Evolutionary conservation across 2,797 vertebrate species (phyloP), one percentile per base, ranked within the genome.

Genomic region (Crenuchus spilurus): DNA sequence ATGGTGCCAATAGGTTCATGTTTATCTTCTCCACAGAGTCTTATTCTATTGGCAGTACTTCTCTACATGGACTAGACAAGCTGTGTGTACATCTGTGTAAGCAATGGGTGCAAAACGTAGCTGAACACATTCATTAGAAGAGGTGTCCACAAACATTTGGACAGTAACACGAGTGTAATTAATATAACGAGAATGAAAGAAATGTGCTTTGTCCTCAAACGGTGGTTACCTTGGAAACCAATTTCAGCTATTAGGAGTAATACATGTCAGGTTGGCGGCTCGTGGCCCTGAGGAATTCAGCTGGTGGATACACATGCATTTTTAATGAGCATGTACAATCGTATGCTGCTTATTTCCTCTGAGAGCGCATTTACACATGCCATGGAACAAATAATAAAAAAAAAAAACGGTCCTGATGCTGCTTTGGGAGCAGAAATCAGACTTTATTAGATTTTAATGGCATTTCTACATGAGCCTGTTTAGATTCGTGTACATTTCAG

Each of bases 181-280:
- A 60, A 22, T 48, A 52, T 28, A 37, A 70, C 41, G 42, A 16
- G 2, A 55, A 70, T 74, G 20, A 33, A 44, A 48, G 24, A 88
- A 90, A 91, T 88, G 87, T 79, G 88, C 85, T 84, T 81, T 18
- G 81, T 82, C 87, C 87, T 83, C 83, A 82, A 83, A 84, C 90
- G 80, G 87, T 80, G 41, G 91, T 94, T 89, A 86, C 90, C 88
- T 88, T 89, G 88, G 89, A 85, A 92, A 91, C 88, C 3, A 86
- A n/a, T 91, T 90, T 65, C 58, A 73, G 84, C 89, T 84, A 49
- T 72, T 83, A 81, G 67, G 70, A 86, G 84, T 85, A 85, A 84
- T 87, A 89, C 83, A 83, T 90, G 89, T 88, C 86, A 85, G 74
- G 80, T 81, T 85, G 82, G 81, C 84, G 84, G 84, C 83, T 77